Evolutionary conservation across 1,140 invertebrate genomes (phyloP).

Genomic region (Temnothorax curvispinosus): DNA sequence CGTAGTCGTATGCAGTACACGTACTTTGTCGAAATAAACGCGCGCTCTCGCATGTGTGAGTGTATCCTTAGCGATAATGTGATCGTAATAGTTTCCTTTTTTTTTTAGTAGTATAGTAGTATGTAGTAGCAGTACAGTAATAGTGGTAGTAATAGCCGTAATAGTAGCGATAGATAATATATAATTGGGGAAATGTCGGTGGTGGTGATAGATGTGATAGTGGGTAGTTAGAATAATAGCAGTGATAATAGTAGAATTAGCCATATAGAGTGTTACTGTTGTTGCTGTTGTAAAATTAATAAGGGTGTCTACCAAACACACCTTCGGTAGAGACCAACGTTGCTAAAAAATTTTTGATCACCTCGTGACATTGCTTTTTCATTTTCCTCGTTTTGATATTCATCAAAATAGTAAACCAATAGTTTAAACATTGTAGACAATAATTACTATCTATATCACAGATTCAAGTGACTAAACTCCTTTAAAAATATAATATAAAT

Average conservation of each 20-base stretch:
- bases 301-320: constrained; percentile 82
- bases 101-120: constrained; percentile 35
- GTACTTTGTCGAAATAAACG: constrained; percentile 55
- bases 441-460: constrained; percentile 87
- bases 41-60: constrained; percentile 25
- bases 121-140: constrained; percentile 31
- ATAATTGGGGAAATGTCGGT: constrained; percentile 70
- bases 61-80: constrained; percentile 53
- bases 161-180: constrained; percentile 70
- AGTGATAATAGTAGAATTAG: constrained; percentile 60
- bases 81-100: constrained; percentile 41
- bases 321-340: constrained; percentile 77
- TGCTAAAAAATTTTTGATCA: constrained; percentile 74
- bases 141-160: constrained; percentile 50
- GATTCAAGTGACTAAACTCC: constrained; percentile 86
- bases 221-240: constrained; percentile 62
- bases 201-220: constrained; percentile 59
- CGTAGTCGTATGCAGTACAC: constrained; percentile 40
- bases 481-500: constrained; percentile 87
- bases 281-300: constrained; percentile 71
- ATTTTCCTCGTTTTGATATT: constrained; percentile 77
- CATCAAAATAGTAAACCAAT: constrained; percentile 85
- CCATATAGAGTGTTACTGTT: constrained; percentile 61
- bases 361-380: constrained; percentile 80
- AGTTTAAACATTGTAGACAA: constrained; percentile 84